Conservation (phyloP, 2,113 vertebrate species). For the Strigops habroptila region DNA sequence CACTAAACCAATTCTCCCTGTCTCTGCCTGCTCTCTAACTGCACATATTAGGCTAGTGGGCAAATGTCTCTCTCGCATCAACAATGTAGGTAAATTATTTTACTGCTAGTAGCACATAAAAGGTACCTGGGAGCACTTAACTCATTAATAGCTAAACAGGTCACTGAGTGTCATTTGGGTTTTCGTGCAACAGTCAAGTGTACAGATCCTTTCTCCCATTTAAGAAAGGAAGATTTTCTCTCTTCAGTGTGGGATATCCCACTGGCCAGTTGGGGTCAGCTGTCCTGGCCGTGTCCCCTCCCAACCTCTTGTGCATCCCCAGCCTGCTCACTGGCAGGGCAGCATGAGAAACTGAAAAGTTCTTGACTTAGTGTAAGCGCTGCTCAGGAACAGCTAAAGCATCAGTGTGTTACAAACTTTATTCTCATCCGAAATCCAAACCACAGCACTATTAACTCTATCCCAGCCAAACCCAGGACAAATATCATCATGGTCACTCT, state of each 20-base stretch:
- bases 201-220: neutral
- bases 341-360: neutral
- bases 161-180: neutral
- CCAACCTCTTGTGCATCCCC: neutral
- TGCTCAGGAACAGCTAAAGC: neutral
- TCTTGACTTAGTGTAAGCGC: neutral
- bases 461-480: neutral
- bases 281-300: neutral
- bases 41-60: neutral
- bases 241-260: neutral
- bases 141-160: neutral
- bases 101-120: neutral
- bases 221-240: neutral
- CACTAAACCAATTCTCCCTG: neutral
- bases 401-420: neutral
- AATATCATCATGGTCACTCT: neutral
- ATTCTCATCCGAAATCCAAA: neutral
- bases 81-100: neutral
- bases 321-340: neutral
- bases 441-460: neutral
- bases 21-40: neutral
- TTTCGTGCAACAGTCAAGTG: neutral
- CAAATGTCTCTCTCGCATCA: neutral
- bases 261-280: neutral
- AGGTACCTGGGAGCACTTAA: neutral